phyloP scores from a whole-genome alignment of 1,140 invertebrate species.

The Heliconius hewitsoni region DNA sequence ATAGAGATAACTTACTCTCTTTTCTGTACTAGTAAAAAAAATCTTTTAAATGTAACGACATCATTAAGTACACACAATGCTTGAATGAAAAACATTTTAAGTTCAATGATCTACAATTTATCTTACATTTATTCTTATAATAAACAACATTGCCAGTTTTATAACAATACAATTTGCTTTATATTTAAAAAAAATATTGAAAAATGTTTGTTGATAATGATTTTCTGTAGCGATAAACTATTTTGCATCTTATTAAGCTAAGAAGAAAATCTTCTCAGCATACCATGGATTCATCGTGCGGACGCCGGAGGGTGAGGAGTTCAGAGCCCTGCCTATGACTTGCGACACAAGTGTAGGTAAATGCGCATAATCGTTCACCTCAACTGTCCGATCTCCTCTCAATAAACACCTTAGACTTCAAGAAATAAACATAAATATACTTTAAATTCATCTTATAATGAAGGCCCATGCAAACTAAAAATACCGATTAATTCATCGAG shows the following conservation, averaged over 20 bases:
- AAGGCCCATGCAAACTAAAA: not conserved
- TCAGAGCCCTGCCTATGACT: no score
- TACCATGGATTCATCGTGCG: no score
- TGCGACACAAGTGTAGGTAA: no score
- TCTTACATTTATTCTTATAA: not conserved
- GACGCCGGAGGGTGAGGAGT: no score
- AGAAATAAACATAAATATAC: no score
- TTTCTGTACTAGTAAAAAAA: not conserved
- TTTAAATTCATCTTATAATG: not conserved
- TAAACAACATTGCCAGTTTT: not conserved
- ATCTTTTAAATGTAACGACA: not conserved
- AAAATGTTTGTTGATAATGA: not conserved
- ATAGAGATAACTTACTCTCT: conserved; percentile 16
- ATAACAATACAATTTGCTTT: not conserved
- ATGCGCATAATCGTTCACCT: no score
- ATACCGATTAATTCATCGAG: conserved; percentile 1
- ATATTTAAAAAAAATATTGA: not conserved
- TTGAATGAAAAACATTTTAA: conserved; percentile 1
- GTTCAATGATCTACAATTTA: not conserved
- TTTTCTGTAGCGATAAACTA: not conserved
- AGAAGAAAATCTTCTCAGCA: no score
- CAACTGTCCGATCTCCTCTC: no score
- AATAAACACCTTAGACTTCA: no score
- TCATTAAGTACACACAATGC: not conserved
- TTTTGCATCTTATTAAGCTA: not conserved